Conservation (phyloP, 2,113 vertebrate genomes). For the Limnothrissa miodon region DNA sequence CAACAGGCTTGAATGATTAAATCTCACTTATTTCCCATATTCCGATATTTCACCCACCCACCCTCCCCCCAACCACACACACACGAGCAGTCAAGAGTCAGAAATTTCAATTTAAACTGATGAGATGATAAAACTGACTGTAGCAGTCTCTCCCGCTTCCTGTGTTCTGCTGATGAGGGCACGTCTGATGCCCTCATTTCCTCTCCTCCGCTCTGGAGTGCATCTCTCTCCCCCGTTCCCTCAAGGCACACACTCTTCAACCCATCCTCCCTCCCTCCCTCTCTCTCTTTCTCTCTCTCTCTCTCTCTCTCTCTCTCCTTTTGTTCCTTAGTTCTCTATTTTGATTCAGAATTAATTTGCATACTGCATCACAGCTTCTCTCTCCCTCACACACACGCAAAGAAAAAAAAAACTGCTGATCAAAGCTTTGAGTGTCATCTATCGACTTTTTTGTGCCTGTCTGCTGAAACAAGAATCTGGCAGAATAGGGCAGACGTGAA, state of each 20-base stretch:
- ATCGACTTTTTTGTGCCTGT: not conserved
- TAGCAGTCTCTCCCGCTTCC: not conserved
- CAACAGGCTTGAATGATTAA: too few relatives aligned
- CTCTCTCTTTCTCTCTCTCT: not conserved
- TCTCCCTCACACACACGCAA: not conserved
- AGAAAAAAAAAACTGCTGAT: not conserved
- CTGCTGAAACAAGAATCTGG: not conserved
- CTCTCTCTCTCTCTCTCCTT: constrained; percentile 23
- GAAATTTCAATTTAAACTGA: not conserved
- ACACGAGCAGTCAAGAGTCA: not conserved
- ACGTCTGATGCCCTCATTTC: constrained; percentile 42
- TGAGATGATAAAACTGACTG: constrained; percentile 25
- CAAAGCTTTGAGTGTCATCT: constrained; percentile 10
- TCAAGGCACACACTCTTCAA: constrained; percentile 33
- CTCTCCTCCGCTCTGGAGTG: constrained; percentile 26
- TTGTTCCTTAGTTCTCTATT: constrained; percentile 45
- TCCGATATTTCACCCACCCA: not conserved
- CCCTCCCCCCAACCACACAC: not conserved
- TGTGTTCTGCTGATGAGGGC: constrained; percentile 44
- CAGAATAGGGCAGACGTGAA: not conserved
- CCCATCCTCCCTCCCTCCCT: constrained; percentile 21
- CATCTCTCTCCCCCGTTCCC: constrained; percentile 28
- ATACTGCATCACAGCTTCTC: constrained; percentile 42
- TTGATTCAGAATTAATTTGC: constrained; percentile 43
- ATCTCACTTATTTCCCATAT: not conserved